Percentiles rank a stretch among this genome's conserved stretches.
Conservation (phyloP, 2,888 invertebrate species). For the Lochmaea crataegi region DNA sequence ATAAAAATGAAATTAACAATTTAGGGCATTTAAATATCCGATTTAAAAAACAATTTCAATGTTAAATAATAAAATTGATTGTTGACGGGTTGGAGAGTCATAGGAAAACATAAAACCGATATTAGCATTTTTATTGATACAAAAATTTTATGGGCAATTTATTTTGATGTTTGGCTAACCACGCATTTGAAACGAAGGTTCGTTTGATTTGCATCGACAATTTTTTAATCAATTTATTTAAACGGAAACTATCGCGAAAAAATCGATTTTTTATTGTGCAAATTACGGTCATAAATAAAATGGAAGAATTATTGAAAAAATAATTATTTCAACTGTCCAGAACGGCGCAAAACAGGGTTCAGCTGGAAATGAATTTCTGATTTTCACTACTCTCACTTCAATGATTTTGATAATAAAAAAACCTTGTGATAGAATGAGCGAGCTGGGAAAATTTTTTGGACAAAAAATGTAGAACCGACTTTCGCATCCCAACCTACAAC, state of each 20-base stretch:
- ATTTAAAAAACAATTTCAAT: slow-evolving; percentile 3
- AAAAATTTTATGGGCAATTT: slow-evolving; percentile 39
- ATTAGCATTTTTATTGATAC: slow-evolving; percentile 39
- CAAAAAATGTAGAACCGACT: too few species aligned
- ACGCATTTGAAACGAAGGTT: slow-evolving; percentile 15
- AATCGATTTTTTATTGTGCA: slow-evolving; percentile 10
- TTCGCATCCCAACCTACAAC: too few species aligned
- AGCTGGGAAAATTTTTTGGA: too few species aligned
- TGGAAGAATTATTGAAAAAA: not conserved
- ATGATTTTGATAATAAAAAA: too few species aligned
- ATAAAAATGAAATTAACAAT: too few species aligned
- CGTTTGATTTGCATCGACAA: slow-evolving; percentile 22
- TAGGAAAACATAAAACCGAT: slow-evolving; percentile 28
- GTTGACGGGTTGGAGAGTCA: not conserved
- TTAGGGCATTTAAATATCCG: not conserved
- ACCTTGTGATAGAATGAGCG: too few species aligned
- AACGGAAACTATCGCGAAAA: slow-evolving; percentile 9
- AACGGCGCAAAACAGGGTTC: too few species aligned
- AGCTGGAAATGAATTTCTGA: too few species aligned
- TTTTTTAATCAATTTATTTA: slow-evolving; percentile 19
- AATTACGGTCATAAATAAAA: not conserved
- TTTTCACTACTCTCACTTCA: too few species aligned
- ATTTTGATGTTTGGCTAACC: slow-evolving; percentile 33
- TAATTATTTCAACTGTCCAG: too few species aligned
- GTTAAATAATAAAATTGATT: slow-evolving; percentile 18